Evolutionary conservation across 2,888 invertebrate genomes (phyloP), one percentile per base, ranked within the genome.

Genomic region (Acrobeloides nanus): DNA sequence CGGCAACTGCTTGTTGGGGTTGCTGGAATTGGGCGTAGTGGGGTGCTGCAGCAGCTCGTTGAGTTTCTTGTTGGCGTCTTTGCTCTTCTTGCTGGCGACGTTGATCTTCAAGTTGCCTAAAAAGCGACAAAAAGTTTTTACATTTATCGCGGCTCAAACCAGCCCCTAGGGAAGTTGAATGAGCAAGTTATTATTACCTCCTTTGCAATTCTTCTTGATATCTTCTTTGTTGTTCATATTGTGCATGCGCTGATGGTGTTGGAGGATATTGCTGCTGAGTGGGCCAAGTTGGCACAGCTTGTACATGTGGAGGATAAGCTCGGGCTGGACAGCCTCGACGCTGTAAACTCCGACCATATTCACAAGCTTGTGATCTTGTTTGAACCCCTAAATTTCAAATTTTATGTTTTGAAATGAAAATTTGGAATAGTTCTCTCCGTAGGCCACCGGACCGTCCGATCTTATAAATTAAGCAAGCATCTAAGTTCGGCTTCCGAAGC

Each of bases 321-420:
- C 66, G 53, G 21, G 66, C 64, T 38, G 66, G 58, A 40, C 66
- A 66, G n/a, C 66, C 66, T 43, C 66, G 55, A 38, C 64, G 51
- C 38, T 66, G 63, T 34, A 66, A 65, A 33, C 60, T 59, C 18
- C 66, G 45, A 34, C 66, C 66, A 40, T 66, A 66, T 21, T 55
- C 61, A 38, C 66, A 66, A 18, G 59, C 56, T 37, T 64, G 66
- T 12, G 64, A 61, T 4, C 64, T 50, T 46, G 57, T 55, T 24
- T 57, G 63, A 17, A 38, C 38, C 7, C 49, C 51, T 17, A n/a
- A 35, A 17, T 10, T 15, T 35, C 37, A 12, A 15, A 10, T 35
- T 15, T 35, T 35, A n/a, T 15, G 17, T 10, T 10, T 12, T 39
- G 1, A 15, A 10, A 10, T 15, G 33, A 39, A 39, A 17, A 27